Conservation (phyloP, 2,797 vertebrate species). For the Galagoides demidoff region DNA sequence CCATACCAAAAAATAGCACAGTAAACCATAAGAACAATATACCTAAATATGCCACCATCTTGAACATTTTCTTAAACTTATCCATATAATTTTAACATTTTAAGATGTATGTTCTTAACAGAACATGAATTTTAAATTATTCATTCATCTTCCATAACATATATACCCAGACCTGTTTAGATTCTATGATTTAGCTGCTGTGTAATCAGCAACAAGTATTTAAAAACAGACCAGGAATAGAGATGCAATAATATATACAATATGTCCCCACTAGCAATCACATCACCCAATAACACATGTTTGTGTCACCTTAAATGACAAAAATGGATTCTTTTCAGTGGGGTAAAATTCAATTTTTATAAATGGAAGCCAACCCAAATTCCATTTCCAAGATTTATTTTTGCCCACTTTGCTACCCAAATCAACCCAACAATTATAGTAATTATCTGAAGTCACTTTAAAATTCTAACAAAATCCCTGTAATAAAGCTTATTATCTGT, state of each 20-base stretch:
- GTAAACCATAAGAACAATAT: neutral
- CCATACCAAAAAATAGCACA: neutral
- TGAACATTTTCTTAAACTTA: neutral
- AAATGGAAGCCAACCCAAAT: constrained; percentile 7
- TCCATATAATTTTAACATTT: neutral
- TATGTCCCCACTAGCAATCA: neutral
- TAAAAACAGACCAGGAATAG: neutral
- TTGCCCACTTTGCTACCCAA: neutral
- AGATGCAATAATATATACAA: neutral
- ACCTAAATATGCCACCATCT: neutral
- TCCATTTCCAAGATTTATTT: neutral
- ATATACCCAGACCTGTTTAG: neutral
- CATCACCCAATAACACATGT: neutral
- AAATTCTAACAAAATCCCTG: neutral
- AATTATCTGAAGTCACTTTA: constrained; percentile 5
- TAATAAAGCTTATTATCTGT: neutral
- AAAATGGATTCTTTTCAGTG: neutral
- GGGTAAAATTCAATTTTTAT: neutral
- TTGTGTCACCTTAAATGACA: neutral
- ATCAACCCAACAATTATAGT: neutral
- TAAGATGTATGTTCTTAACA: neutral
- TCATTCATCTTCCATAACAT: neutral
- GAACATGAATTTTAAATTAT: neutral
- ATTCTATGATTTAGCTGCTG: neutral
- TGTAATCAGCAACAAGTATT: neutral